Percentiles rank a stretch among this genome's conserved stretches.
phyloP scores from a whole-genome alignment of 2,113 vertebrate genomes.

The Scopus umbretta region DNA sequence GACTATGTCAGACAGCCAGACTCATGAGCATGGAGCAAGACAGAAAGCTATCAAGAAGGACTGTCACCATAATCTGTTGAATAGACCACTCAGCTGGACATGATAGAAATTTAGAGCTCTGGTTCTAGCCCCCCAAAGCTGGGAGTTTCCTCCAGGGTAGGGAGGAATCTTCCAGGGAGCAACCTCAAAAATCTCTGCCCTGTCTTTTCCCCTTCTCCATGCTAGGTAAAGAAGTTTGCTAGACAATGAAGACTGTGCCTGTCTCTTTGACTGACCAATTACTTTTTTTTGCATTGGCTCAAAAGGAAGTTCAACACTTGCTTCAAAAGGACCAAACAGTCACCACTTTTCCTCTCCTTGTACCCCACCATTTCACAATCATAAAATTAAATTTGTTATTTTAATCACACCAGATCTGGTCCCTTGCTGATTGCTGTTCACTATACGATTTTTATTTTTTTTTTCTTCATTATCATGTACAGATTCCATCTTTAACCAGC shows the following conservation, averaged over 20 bases:
- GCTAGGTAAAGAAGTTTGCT: not conserved
- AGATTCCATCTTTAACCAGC: not conserved
- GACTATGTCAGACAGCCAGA: not conserved
- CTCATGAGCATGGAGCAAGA: accelerated
- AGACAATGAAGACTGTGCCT: not conserved
- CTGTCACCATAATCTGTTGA: not conserved
- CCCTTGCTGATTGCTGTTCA: not conserved
- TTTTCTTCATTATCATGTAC: not conserved
- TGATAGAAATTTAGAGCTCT: not conserved
- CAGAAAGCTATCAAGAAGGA: not conserved
- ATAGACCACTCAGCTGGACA: not conserved
- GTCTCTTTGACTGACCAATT: not conserved
- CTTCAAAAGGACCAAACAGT: not conserved
- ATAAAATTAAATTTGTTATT: not conserved
- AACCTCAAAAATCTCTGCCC: not conserved
- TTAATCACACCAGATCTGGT: not conserved
- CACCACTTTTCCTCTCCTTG: not conserved
- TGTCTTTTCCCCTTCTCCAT: not conserved
- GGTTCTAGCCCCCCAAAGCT: not conserved
- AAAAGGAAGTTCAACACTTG: not conserved
- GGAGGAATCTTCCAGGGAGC: not conserved
- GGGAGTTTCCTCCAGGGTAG: not conserved
- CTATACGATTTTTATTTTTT: accelerated
- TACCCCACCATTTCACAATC: not conserved
- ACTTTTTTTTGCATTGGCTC: not conserved